These are phyloP conservation scores for Desmophyllum pertusum DNA, from an alignment of 92 coral and sea anemone genomes.

Conservation along the genomic window DNA sequence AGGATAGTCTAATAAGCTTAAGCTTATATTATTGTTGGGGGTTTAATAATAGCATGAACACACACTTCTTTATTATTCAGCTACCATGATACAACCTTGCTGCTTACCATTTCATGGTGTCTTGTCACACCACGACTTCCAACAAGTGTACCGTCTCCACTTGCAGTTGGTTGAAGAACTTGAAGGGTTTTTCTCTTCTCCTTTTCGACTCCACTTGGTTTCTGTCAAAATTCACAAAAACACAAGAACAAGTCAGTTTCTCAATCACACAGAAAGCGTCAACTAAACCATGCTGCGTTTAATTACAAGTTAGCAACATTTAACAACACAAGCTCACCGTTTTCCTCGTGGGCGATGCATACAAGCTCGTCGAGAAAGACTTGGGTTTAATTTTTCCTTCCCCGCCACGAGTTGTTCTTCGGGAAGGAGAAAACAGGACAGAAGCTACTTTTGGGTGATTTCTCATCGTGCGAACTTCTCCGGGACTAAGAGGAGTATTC, in stretches of 20 bases:
- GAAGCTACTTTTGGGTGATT: constrained; percentile 81
- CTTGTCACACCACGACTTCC: constrained; percentile 71
- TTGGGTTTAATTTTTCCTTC: constrained; percentile 65
- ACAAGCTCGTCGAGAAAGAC: constrained; percentile 65
- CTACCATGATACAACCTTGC: too few species aligned
- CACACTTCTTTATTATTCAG: too few species aligned
- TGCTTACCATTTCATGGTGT: constrained; percentile 39
- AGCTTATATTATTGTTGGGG: too few species aligned
- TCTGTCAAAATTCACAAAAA: constrained; percentile 47
- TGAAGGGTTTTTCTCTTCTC: constrained; percentile 89
- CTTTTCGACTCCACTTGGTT: constrained; percentile 18
- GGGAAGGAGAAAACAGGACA: constrained; percentile 74
- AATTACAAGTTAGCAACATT: neutral
- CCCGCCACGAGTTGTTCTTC: constrained; percentile 63
- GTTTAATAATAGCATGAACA: too few species aligned
- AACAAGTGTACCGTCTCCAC: constrained; percentile 84
- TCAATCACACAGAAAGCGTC: neutral
- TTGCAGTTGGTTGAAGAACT: constrained; percentile 91
- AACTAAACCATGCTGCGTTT: neutral
- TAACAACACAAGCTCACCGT: constrained; percentile 8
- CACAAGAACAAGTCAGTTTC: neutral
- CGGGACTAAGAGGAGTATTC: constrained; percentile 71
- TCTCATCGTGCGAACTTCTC: constrained; percentile 80
- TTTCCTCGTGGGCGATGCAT: constrained; percentile 35
- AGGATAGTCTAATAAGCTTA: too few species aligned